Evolutionary conservation across 2,797 vertebrate genomes (phyloP).

Genomic region (Lagocephalus sceleratus): DNA sequence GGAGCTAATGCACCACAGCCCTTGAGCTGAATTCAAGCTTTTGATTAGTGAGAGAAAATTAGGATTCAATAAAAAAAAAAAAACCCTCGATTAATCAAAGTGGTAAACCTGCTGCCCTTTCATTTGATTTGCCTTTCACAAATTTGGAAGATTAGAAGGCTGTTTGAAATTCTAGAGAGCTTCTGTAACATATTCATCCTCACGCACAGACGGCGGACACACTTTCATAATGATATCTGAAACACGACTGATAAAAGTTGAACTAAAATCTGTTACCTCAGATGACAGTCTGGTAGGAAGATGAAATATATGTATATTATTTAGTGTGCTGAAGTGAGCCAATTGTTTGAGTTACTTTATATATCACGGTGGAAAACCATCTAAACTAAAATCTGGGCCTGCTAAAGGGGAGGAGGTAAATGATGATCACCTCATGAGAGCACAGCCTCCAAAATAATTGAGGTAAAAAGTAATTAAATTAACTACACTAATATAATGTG

Average conservation of each 20-base stretch:
- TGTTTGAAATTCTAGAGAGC: conserved; percentile 19
- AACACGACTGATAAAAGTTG: neutral
- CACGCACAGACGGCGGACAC: neutral
- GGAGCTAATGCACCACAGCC: conserved; percentile 35
- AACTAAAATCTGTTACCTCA: too few relatives aligned
- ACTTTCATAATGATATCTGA: neutral
- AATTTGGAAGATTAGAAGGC: conserved; percentile 46
- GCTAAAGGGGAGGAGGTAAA: neutral
- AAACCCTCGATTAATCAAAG: conserved; percentile 49
- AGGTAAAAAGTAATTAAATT: too few relatives aligned
- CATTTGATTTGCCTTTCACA: conserved; percentile 37
- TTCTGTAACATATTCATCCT: conserved; percentile 14
- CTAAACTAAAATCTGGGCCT: neutral
- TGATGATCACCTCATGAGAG: neutral
- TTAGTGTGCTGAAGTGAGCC: neutral
- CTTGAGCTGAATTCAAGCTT: conserved; percentile 47
- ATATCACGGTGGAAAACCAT: neutral
- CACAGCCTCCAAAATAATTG: too few relatives aligned
- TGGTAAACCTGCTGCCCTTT: conserved; percentile 31
- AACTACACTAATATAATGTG: too few relatives aligned
- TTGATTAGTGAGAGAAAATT: conserved; percentile 57
- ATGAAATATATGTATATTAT: too few relatives aligned
- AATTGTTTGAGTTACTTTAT: neutral
- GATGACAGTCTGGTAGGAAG: too few relatives aligned
- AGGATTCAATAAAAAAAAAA: conserved; percentile 10